phyloP scores from a whole-genome alignment of 2,888 invertebrate genomes.

The Microctonus hyperodae region DNA sequence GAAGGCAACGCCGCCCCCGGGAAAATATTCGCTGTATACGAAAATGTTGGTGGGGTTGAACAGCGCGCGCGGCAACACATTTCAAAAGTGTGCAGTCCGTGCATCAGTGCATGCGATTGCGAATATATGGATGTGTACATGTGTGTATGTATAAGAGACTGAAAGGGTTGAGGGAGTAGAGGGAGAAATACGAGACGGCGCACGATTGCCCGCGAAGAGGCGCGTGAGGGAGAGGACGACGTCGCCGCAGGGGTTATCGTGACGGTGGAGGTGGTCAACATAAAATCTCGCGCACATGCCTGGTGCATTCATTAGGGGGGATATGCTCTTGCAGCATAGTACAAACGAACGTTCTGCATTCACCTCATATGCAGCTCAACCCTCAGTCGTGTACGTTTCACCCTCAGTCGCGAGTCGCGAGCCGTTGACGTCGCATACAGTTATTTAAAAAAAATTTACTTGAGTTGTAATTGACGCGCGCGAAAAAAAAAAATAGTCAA shows the following conservation, averaged over 20 bases:
- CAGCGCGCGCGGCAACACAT: conserved; percentile 33
- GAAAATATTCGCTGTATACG: conserved; percentile 12
- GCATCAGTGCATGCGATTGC: background rate
- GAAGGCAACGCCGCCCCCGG: conserved; percentile 29
- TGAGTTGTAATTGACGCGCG: too few species aligned
- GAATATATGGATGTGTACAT: too few species aligned
- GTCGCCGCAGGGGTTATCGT: conserved; percentile 41
- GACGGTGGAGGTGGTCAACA: conserved; percentile 54
- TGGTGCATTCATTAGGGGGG: conserved; percentile 63
- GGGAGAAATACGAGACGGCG: conserved; percentile 19
- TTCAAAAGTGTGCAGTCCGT: conserved; percentile 27
- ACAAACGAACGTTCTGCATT: conserved; percentile 53
- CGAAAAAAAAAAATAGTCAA: too few species aligned
- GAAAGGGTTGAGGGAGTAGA: conserved; percentile 24
- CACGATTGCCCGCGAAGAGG: conserved; percentile 12
- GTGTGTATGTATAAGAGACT: conserved; percentile 19
- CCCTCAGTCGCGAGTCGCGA: conserved; percentile 38
- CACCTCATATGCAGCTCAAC: conserved; percentile 4
- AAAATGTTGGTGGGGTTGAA: conserved; percentile 18
- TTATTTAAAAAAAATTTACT: too few species aligned
- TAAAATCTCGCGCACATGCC: conserved; percentile 64
- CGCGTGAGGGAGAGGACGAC: conserved; percentile 23
- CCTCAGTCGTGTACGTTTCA: conserved; percentile 39
- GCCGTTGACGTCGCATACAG: too few species aligned
- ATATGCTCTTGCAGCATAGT: conserved; percentile 60